These are phyloP conservation scores for Portunus trituberculatus DNA, from an alignment of 1,140 invertebrate genomes.

Conservation along the genomic window DNA sequence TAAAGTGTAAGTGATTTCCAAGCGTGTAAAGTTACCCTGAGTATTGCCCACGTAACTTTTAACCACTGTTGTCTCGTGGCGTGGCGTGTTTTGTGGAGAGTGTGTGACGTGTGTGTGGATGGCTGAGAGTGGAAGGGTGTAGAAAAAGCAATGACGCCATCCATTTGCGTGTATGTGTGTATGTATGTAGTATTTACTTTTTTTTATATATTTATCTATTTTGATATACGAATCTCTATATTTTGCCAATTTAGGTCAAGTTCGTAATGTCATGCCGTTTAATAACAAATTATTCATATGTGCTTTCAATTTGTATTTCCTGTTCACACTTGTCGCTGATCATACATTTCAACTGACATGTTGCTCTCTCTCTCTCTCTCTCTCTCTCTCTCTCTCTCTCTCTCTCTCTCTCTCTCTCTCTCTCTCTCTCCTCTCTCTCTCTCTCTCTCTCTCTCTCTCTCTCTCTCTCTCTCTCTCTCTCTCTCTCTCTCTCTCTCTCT, in stretches of 20 bases:
- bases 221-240: too few relatives aligned
- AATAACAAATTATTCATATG: too few relatives aligned
- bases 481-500: not conserved
- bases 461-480: constrained; percentile 2
- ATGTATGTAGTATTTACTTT: not conserved
- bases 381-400: not conserved
- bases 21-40: not conserved
- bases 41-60: not conserved
- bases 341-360: too few relatives aligned
- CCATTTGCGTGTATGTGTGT: not conserved
- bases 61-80: not conserved
- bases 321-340: too few relatives aligned
- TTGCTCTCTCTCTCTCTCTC: not conserved
- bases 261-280: too few relatives aligned
- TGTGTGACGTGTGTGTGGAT: not conserved
- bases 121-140: not conserved
- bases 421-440: not conserved
- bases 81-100: not conserved
- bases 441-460: constrained; percentile 1
- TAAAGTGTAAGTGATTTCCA: not conserved
- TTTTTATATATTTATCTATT: not conserved
- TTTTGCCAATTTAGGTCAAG: too few relatives aligned
- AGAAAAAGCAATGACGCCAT: too few relatives aligned
- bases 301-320: too few relatives aligned
- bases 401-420: not conserved